Base-by-base conservation (phyloP, 2,888 invertebrate species). In the Himalopsyche japonica region DNA sequence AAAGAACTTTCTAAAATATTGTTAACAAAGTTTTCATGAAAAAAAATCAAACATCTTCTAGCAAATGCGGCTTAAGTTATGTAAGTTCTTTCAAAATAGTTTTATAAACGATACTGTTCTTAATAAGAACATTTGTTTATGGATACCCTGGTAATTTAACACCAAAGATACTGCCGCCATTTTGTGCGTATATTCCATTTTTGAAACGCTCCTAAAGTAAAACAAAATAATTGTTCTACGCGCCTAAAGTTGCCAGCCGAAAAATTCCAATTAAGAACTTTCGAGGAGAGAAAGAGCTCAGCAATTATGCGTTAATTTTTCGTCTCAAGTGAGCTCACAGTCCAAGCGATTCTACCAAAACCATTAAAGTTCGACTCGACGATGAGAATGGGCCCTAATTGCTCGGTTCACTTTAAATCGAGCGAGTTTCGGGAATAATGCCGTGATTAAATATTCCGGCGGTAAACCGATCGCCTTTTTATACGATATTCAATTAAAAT, bases 371-470 rank as follows among this genome's bases (percentile, higher is more conserved):
- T 57, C 20, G 43, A 30, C 81, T 10, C 15, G 76, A 15, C 82
- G 82, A 82, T 82, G 27, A 49, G 82, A 82, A 48, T 82, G 82
- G 20, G 78, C n/a, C 24, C 32, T 34, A 82, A 82, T 76, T 48
- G 82, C 30, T 48, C 18, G 34, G 81, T 48, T 34, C 20, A 34
- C 77, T 78, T 82, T 82, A 82, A 82, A 82, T 82, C 82, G 49
- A 82, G 43, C 43, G 80, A 70, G 57, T 79, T 70, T 83, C 43
- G 64, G 78, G 47, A 64, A 79, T 79, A 83, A 64, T 47, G 47
- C 80, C 48, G 80, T 57, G 83, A 80, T 79, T 64, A 79, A 83
- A 80, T 80, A 80, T 80, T 64, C 47, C 24, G 79, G 78, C 78
- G 64, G 82, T 79, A 76, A 81, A 81, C 81, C 43, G 81, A 76